Evolutionary conservation across 2,113 vertebrate genomes (phyloP), one percentile per base, ranked within the genome.

Genomic region (Elanoides forficatus): DNA sequence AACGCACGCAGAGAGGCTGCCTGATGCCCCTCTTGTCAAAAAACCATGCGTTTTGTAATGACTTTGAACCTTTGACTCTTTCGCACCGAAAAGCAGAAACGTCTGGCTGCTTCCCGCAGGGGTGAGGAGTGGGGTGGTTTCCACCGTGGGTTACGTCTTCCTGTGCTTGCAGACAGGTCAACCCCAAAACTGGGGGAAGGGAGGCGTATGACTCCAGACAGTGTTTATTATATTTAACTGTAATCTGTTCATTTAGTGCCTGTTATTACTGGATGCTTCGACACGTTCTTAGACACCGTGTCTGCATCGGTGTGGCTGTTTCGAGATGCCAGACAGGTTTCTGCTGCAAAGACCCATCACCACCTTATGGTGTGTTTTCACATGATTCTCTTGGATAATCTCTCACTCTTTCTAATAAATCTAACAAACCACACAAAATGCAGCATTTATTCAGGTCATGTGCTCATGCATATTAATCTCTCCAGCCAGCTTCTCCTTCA

Each of bases 391-490:
- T 36, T 7, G 56, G 53, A 23, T 73, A 81, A 90, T 68, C 65
- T 43, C 59, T n/a, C 5, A 2, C 63, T 48, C 87, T 11, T 68
- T 68, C 83, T n/a, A 50, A 34, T 40, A 26, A 79, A 52, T 29
- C 18, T 36, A 40, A 55, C 70, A 25, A 81, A 32, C 43, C 48
- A 3, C 55, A 8, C 10, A 2, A 34, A 36, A 59, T 7, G 48
- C 52, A 11, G 21, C 42, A 7, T 62, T 80, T 60, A 53, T 53
- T 80, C 85, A 43, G n/a, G 42, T 34, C 76, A 2, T 30, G 65
- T 68, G 81, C 88, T 89, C 72, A 63, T 84, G 73, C 30, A 40
- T 84, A 90, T 92, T 79, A 47, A 89, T 80, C 81, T 56, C 90
- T 53, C 42, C 36, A 43, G 66, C 17, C 4, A 2, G 32, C 86